These are phyloP conservation scores for Colinus virginianus DNA, from an alignment of 2,113 vertebrate species.

Conservation along the genomic window DNA sequence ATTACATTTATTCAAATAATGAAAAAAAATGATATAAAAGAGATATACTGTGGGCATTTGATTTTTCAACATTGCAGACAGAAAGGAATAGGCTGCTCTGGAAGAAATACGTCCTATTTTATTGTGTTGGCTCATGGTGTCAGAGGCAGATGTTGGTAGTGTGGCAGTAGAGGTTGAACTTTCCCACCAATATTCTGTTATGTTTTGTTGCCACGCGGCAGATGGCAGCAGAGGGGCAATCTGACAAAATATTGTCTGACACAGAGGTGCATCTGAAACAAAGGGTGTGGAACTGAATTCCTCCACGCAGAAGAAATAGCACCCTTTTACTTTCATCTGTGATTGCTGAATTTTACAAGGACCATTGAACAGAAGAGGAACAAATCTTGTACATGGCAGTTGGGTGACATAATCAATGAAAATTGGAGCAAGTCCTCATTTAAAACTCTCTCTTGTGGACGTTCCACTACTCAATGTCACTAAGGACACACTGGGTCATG, in stretches of 20 bases:
- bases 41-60: background rate
- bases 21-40: background rate
- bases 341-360: background rate
- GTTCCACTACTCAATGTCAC: background rate
- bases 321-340: background rate
- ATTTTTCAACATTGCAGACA: background rate
- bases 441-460: background rate
- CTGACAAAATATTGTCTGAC: background rate
- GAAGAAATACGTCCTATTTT: background rate
- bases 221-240: background rate
- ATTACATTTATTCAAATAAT: background rate
- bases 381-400: background rate
- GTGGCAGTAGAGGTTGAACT: background rate
- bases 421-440: background rate
- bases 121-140: background rate
- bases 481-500: background rate
- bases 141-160: background rate
- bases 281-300: no score
- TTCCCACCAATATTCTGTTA: background rate
- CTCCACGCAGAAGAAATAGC: background rate
- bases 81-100: background rate
- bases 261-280: no score
- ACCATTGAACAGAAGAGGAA: background rate
- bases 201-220: background rate
- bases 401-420: background rate